Conservation (phyloP, 2,888 invertebrate species). For the Plagodis dolabraria region DNA sequence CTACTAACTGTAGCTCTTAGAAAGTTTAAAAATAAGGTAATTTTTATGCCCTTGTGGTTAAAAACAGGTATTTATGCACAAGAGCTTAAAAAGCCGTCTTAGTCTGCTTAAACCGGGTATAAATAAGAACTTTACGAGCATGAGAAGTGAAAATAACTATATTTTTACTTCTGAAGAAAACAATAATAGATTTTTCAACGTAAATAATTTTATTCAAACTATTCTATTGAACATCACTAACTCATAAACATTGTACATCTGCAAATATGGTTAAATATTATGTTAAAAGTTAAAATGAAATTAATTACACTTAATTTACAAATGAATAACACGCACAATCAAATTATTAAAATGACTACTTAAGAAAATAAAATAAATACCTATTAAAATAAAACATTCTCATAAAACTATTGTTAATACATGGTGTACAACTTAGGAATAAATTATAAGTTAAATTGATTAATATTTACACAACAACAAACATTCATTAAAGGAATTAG, state of each 20-base stretch:
- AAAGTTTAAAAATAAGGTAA: no score
- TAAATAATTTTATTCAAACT: slow-evolving; percentile 85
- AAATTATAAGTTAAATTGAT: slow-evolving; percentile 61
- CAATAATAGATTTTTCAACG: slow-evolving; percentile 79
- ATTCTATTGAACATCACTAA: slow-evolving; percentile 85
- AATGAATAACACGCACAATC: slow-evolving; percentile 64
- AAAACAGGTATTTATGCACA: no score
- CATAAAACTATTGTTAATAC: slow-evolving; percentile 72
- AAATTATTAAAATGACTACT: slow-evolving; percentile 77
- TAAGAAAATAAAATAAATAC: slow-evolving; percentile 77
- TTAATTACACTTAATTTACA: slow-evolving; percentile 75
- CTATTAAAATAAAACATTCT: slow-evolving; percentile 75
- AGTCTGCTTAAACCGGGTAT: no score
- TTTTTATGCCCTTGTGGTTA: no score
- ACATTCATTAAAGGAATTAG: slow-evolving; percentile 53
- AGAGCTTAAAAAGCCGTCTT: no score
- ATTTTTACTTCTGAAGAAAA: slow-evolving; percentile 46
- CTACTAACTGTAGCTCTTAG: no score
- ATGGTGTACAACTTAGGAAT: slow-evolving; percentile 65
- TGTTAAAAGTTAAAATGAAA: slow-evolving; percentile 61
- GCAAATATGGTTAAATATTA: slow-evolving; percentile 78
- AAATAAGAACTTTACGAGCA: no score
- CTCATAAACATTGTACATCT: slow-evolving; percentile 84
- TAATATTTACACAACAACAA: slow-evolving; percentile 55
- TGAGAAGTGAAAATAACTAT: no score